These are phyloP conservation scores for Euura lappo DNA, from an alignment of 1,140 invertebrate genomes.

Conservation along the genomic window DNA sequence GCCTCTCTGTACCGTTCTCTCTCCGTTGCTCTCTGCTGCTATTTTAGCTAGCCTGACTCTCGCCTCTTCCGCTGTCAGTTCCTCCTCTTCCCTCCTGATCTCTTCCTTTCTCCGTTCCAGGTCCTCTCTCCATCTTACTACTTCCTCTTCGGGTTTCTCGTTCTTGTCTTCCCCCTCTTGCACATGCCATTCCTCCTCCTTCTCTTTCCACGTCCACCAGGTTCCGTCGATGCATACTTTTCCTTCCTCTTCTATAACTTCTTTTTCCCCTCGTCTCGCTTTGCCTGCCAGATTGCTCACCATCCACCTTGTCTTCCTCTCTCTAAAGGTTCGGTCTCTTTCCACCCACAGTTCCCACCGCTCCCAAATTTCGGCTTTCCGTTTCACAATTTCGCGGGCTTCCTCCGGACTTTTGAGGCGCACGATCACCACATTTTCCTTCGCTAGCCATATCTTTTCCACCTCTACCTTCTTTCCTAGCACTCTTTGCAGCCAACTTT, in stretches of 20 bases:
- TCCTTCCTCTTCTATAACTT: too few relatives aligned
- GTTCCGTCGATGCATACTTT: background rate
- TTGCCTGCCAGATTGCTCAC: too few relatives aligned
- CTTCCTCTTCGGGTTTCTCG: background rate
- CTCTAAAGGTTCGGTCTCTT: background rate
- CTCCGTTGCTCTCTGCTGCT: background rate
- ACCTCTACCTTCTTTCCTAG: too few relatives aligned
- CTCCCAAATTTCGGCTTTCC: background rate
- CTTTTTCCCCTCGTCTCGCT: too few relatives aligned
- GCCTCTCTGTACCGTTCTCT: conserved; percentile 28
- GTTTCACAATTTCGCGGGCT: too few relatives aligned
- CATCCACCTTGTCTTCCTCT: background rate
- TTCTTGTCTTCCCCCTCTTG: background rate
- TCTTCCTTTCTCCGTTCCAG: too few relatives aligned
- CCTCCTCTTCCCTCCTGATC: too few relatives aligned
- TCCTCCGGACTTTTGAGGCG: too few relatives aligned
- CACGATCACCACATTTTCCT: too few relatives aligned
- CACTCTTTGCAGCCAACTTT: too few relatives aligned
- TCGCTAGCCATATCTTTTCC: too few relatives aligned
- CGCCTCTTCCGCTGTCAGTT: background rate
- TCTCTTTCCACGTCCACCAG: background rate
- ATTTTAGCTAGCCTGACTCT: conserved; percentile 1
- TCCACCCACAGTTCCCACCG: too few relatives aligned
- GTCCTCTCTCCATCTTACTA: background rate
- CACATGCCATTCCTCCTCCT: background rate